phyloP scores from a whole-genome alignment of 2,113 vertebrate species.

The Pedionomus torquatus region DNA sequence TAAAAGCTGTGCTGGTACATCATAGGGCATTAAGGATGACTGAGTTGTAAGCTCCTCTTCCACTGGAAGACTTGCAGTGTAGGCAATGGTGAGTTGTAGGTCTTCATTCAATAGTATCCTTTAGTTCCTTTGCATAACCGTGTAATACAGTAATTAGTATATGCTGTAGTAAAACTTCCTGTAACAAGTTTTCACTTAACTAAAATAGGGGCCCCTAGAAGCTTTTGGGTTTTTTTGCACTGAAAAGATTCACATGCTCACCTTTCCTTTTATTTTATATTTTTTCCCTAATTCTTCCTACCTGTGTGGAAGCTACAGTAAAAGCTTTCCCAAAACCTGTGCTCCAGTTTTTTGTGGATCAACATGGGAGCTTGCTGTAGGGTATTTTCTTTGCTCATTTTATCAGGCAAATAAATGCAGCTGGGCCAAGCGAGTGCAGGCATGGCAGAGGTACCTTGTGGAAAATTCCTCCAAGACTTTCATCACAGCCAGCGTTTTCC shows the following conservation, averaged over 20 bases:
- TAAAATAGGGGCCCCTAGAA: background rate
- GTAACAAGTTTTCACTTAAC: background rate
- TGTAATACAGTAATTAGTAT: background rate
- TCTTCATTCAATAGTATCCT: background rate
- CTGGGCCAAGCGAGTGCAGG: accelerated
- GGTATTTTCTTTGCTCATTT: background rate
- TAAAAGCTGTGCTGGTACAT: background rate
- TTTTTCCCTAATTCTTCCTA: background rate
- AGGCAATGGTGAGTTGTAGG: background rate
- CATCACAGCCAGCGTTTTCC: accelerated
- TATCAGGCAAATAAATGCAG: background rate
- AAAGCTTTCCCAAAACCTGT: background rate
- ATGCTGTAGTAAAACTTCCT: background rate
- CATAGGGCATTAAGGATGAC: background rate
- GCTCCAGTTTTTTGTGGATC: background rate
- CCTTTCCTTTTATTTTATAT: no score
- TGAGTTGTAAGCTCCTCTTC: background rate
- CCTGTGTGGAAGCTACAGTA: background rate
- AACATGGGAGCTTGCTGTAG: accelerated
- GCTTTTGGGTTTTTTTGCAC: background rate
- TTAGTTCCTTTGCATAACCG: background rate
- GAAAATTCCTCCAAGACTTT: background rate
- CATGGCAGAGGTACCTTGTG: accelerated
- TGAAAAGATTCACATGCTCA: background rate
- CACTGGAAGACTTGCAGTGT: background rate